Base-by-base conservation (phyloP, 2,888 invertebrate genomes). In the Nineta flava region DNA sequence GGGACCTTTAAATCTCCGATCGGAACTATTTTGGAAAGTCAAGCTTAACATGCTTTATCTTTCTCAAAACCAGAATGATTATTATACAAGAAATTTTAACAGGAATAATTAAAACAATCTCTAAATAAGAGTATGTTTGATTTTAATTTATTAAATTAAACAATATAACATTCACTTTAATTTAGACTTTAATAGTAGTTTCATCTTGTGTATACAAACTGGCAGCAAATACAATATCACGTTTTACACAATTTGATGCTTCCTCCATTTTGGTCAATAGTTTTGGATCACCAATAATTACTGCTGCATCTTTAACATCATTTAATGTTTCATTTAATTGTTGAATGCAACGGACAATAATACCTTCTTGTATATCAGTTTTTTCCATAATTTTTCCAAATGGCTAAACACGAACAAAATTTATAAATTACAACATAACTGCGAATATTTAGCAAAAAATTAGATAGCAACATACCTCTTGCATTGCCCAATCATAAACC, bases 201-300 rank as follows among this genome's bases (percentile, higher is more conserved):
- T 47, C 60, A 16, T 66, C 64, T 57, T 72, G 70, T 3, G 91
- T 93, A 62, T 99, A 99, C 43, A 99, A 75, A 67, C 94, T 95
- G 31, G 93, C 94, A 17, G 96, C 91, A 65, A 99, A 99, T 0
- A 99, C 97, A 60, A 99, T 97, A 65, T 97, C 97, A 52, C 99
- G 73, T 65, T 95, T 94, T 55, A 99, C 95, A 42, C 87, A 82
- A 2, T 81, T 79, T 0, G 91, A 91, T 0, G 93, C 91, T 64
- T 92, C 90, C 65, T 94, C 87, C 92, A 97, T 96, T 72, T 95
- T 97, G 53, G 81, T 81, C 60, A 86, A 84, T 3, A 99, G 72
- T 10, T 83, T 83, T 0, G 93, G 88, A 67, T 97, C 92, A 0
- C 97, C 97, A 52, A 96, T 88, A 32, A 91, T 84, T 53, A 85